Conservation (phyloP, 1,140 invertebrate species). For the Druon quercuslanigerum region DNA sequence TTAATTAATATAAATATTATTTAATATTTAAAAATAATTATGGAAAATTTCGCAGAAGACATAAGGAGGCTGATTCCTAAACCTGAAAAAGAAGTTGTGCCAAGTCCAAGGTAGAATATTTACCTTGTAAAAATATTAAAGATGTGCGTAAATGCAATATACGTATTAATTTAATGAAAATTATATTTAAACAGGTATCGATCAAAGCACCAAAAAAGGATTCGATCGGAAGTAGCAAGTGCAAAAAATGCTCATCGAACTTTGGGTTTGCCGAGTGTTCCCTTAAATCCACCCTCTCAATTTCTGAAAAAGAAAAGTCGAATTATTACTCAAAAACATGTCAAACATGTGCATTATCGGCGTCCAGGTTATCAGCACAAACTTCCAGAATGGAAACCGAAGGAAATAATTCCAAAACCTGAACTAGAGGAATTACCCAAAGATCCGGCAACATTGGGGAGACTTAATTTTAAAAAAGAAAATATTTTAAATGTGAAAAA, state of each 20-base stretch:
- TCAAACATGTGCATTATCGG: constrained; percentile 48
- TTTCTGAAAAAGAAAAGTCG: constrained; percentile 77
- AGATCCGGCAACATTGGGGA: constrained; percentile 48
- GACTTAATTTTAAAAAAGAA: constrained; percentile 75
- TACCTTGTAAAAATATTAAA: neutral
- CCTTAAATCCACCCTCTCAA: constrained; percentile 74
- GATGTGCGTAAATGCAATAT: constrained; percentile 1
- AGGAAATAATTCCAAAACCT: constrained; percentile 41
- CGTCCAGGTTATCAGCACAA: constrained; percentile 46
- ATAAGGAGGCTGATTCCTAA: constrained; percentile 47
- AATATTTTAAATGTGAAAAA: constrained; percentile 77
- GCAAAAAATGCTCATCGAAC: constrained; percentile 71
- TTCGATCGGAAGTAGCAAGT: constrained; percentile 39
- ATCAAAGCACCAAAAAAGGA: constrained; percentile 38
- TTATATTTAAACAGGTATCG: constrained; percentile 36
- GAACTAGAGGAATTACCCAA: constrained; percentile 47
- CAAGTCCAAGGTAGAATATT: constrained; percentile 29
- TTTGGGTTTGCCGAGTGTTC: constrained; percentile 78
- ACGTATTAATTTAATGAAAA: constrained; percentile 15
- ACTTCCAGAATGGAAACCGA: constrained; percentile 53
- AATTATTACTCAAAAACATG: constrained; percentile 20
- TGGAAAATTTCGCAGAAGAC: constrained; percentile 40
- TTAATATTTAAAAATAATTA: constrained; percentile 9
- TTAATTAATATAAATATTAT: neutral
- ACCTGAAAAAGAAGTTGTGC: constrained; percentile 28